A percentile compares a stretch with the other conserved stretches of the same genome.
Evolutionary conservation across 2,797 vertebrate genomes (phyloP).

Genomic region (Dendrocincla tyrannina): DNA sequence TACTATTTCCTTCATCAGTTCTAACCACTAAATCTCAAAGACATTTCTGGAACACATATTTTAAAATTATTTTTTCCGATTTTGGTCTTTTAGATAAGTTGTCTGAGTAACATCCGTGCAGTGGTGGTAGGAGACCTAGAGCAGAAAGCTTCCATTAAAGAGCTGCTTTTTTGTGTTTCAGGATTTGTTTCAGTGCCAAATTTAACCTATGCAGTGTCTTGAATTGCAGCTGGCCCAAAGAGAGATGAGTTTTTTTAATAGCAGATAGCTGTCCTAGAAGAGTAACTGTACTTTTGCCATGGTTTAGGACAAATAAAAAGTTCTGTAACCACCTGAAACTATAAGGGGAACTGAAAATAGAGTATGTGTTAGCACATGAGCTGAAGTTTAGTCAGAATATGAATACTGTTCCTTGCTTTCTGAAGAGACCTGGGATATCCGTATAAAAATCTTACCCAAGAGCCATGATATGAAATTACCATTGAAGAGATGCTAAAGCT

Average conservation of each 20-base stretch:
- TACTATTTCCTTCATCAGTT: not conserved
- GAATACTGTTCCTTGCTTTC: not conserved
- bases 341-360: not conserved
- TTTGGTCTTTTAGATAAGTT: not conserved
- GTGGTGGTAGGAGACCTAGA: not conserved
- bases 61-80: not conserved
- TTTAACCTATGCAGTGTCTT: not conserved
- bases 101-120: not conserved
- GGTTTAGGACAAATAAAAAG: not conserved
- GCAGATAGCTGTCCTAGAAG: not conserved
- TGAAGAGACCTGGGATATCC: not conserved
- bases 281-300: not conserved
- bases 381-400: not conserved
- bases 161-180: not conserved
- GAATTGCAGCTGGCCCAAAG: not conserved
- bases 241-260: not conserved
- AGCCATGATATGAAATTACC: not conserved
- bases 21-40: not conserved
- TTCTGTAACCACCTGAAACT: not conserved
- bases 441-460: not conserved
- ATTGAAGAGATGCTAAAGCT: not conserved
- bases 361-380: fast-evolving
- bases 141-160: not conserved
- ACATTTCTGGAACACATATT: not conserved
- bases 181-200: not conserved